phyloP scores from a whole-genome alignment of 2,113 vertebrate genomes.

The Salvelinus alpinus region DNA sequence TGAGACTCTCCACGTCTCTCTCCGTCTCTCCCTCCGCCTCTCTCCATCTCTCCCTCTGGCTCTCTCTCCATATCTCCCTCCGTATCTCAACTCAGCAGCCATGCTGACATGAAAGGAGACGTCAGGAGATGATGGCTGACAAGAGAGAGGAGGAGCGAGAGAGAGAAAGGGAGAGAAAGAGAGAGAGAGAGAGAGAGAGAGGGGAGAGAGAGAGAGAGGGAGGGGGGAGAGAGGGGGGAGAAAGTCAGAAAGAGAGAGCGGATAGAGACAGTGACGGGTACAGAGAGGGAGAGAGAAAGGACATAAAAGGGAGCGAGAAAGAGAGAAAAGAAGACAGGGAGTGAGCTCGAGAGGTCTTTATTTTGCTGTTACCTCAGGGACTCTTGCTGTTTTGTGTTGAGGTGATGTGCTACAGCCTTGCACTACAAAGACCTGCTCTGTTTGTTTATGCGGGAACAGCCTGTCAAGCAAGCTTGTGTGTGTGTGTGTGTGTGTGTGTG shows the following conservation, averaged over 20 bases:
- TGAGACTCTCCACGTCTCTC: conserved; percentile 76
- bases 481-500: conserved; percentile 8
- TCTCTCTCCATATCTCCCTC: conserved; percentile 64
- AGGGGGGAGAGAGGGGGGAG: not conserved
- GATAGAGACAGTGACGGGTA: no score
- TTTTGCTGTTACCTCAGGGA: conserved; percentile 76
- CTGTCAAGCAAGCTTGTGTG: not conserved
- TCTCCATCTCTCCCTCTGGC: no score
- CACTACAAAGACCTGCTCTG: conserved; percentile 71
- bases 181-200: not conserved
- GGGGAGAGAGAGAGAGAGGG: conserved; percentile 39
- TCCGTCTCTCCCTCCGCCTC: not conserved
- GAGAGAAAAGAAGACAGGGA: no score
- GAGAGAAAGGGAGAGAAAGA: not conserved
- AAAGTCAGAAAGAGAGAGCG: no score
- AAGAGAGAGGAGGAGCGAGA: conserved; percentile 79
- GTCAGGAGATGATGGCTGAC: conserved; percentile 98
- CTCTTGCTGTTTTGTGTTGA: conserved; percentile 71
- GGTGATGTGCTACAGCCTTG: conserved; percentile 48
- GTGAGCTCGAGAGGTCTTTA: conserved; percentile 68
- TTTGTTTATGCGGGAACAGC: conserved; percentile 75
- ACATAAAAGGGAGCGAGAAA: no score
- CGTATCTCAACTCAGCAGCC: conserved; percentile 59
- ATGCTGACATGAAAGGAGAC: conserved; percentile 99
- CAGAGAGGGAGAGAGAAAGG: no score